Evolutionary conservation across 2,113 vertebrate genomes (phyloP).

Genomic region (Archilochus colubris): DNA sequence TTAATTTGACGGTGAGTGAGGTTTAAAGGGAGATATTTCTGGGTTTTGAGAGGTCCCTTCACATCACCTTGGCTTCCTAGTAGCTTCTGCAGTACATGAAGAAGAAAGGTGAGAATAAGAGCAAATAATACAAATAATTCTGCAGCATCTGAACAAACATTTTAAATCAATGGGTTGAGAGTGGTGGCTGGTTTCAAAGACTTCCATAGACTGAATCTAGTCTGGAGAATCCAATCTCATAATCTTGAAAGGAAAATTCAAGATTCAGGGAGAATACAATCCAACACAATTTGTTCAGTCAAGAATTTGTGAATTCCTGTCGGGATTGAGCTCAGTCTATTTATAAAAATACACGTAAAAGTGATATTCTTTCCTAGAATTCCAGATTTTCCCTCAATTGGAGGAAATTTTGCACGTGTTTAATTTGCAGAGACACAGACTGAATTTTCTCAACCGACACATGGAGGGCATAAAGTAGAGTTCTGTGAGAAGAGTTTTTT

Average conservation of each 20-base stretch:
- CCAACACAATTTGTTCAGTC: neutral
- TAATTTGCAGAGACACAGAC: neutral
- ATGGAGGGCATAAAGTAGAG: neutral
- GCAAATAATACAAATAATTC: neutral
- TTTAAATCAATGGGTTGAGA: neutral
- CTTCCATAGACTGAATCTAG: neutral
- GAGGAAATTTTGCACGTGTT: neutral
- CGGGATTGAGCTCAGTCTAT: neutral
- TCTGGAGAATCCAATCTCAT: constrained; percentile 5
- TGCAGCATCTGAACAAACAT: neutral
- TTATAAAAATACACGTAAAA: neutral
- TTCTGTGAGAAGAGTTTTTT: neutral
- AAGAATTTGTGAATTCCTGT: constrained; percentile 19
- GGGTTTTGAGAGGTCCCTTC: constrained; percentile 14
- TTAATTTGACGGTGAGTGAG: neutral
- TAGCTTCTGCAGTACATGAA: neutral
- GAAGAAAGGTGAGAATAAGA: neutral
- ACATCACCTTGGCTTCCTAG: neutral
- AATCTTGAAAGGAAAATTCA: constrained; percentile 14
- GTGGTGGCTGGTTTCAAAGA: neutral
- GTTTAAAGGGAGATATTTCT: constrained; percentile 17
- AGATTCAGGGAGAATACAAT: neutral
- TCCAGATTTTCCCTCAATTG: neutral
- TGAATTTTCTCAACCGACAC: neutral
- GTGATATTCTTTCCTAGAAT: neutral